Evolutionary conservation across 2,113 vertebrate species (phyloP), one percentile per base, ranked within the genome.

Genomic region (Callithrix jacchus): DNA sequence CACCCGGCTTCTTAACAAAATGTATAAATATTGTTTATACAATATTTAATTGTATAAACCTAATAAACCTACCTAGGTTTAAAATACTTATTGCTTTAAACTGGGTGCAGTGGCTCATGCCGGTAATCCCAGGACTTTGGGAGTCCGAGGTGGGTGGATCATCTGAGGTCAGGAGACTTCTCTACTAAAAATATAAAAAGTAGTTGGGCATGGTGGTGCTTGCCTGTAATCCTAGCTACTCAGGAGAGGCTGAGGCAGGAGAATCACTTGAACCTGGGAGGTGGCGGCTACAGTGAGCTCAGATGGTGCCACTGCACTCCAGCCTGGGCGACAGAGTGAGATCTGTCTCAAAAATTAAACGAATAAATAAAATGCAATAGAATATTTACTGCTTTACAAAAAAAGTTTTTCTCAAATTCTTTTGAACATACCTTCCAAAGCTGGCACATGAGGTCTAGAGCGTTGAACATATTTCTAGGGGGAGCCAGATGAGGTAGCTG

Each of bases 331-430:
- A 18, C 66, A 68, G 32, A n/a, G 32, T 8, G 16, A 68, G 32
- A 68, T 68, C 14, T 14, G 3, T 35, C 66, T 68, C 32, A 35
- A 68, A 68, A 32, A 64, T 8, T 23, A 58, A 58, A 58, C 56
- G 23, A 61, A 64, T 2, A 61, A 61, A 61, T 64, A 64, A 61
- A 64, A 64, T 64, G 13, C 25, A 27, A 61, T 61, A 27, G 27
- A 30, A 64, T 42, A 40, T 42, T 47, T 37, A 32, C 6, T 96
- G 49, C 49, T 81, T 74, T 42, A 70, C 61, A 8, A 83, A 61
- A 52, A 37, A 68, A 11, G 30, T 25, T 93, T 70, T 86, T 95
- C 94, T 88, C 77, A 89, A 89, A 77, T 79, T 95, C 45, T 81
- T 87, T 92, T 80, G 52, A 93, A 2, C n/a, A n/a, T 37, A 87